Percentiles rank a stretch among this genome's conserved stretches.
These are phyloP conservation scores for Dendrocincla tyrannina DNA, from an alignment of 2,797 vertebrate species.

Conservation along the genomic window DNA sequence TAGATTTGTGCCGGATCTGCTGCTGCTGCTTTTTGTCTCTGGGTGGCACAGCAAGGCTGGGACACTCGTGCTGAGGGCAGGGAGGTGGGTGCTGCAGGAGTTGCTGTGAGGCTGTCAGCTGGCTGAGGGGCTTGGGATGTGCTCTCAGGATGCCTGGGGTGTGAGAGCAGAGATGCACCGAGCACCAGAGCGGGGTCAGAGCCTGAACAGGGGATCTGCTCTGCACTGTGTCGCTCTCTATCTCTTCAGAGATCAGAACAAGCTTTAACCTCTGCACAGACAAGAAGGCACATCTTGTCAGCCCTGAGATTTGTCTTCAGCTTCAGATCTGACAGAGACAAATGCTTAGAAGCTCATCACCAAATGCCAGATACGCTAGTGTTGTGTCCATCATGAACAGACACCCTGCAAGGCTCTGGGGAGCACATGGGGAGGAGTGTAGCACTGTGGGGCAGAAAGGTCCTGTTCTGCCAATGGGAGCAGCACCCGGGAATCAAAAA, in stretches of 20 bases:
- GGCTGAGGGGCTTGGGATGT: neutral
- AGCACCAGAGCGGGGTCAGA: neutral
- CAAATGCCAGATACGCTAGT: accelerated
- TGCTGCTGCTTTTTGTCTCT: neutral
- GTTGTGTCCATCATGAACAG: neutral
- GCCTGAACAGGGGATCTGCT: neutral
- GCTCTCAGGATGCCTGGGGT: neutral
- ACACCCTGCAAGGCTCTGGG: neutral
- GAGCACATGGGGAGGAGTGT: accelerated
- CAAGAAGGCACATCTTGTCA: neutral
- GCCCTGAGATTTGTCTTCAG: neutral
- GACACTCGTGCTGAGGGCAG: neutral
- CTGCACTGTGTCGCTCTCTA: neutral
- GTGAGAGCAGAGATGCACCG: neutral
- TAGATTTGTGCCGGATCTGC: neutral
- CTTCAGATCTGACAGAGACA: neutral
- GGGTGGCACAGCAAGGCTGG: neutral
- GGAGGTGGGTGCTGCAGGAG: neutral
- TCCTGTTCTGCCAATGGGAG: neutral
- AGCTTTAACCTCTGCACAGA: neutral
- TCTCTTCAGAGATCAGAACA: neutral
- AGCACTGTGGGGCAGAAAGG: neutral
- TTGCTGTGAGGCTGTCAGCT: neutral
- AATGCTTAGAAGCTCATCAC: neutral
- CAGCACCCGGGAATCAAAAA: neutral